A percentile compares a stretch with the other conserved stretches of the same genome.
These are phyloP conservation scores for Coenonympha arcania DNA, from an alignment of 2,888 invertebrate genomes.

Conservation along the genomic window DNA sequence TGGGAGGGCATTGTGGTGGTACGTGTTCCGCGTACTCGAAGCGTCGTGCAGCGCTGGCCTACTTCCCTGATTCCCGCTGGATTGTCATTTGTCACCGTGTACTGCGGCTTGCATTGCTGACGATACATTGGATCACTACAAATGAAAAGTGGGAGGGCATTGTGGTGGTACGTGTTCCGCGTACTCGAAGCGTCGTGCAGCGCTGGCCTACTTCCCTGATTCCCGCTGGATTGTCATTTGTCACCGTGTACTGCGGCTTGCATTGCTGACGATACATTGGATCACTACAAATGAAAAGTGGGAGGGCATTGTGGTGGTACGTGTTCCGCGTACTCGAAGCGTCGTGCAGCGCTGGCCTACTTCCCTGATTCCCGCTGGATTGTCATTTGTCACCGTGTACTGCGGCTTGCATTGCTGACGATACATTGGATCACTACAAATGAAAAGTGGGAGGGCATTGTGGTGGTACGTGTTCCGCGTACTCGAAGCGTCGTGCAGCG, in stretches of 20 bases:
- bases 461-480: conserved; percentile 23
- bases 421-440: conserved; percentile 9
- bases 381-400: conserved; percentile 32
- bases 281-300: conserved; percentile 13
- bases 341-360: conserved; percentile 38
- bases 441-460: conserved; percentile 21
- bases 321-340: no score
- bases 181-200: no score
- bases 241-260: conserved; percentile 20
- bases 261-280: conserved; percentile 17
- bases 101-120: conserved; percentile 16
- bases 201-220: conserved; percentile 43
- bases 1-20: conserved; percentile 22
- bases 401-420: conserved; percentile 16
- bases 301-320: conserved; percentile 23
- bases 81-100: conserved; percentile 35
- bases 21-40: no score
- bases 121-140: conserved; percentile 9
- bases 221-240: conserved; percentile 43
- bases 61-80: conserved; percentile 44
- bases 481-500: no score
- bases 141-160: conserved; percentile 19
- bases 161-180: conserved; percentile 24
- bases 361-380: conserved; percentile 44
- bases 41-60: conserved; percentile 36